Conservation (phyloP, 2,888 invertebrate genomes). For the Lordiphosa andalusiaca region DNA sequence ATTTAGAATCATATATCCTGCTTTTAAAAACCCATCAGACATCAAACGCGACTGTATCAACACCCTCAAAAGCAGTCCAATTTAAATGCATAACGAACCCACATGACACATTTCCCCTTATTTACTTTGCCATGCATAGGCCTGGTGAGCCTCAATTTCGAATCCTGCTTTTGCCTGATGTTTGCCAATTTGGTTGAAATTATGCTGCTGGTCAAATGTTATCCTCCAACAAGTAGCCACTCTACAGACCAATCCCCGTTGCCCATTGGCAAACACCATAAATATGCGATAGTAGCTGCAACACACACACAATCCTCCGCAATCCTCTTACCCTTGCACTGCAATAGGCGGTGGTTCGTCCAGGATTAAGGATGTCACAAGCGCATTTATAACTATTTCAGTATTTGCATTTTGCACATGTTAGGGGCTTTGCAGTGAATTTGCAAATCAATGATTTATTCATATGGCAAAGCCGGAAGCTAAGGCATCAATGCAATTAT, state of each 20-base stretch:
- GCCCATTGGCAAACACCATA: slow-evolving; percentile 22
- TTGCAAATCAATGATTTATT: slow-evolving; percentile 29
- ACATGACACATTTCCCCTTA: slow-evolving; percentile 9
- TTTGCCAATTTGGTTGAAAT: slow-evolving; percentile 27
- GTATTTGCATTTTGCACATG: slow-evolving; percentile 25
- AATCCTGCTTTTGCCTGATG: slow-evolving; percentile 5
- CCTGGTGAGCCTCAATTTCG: background rate
- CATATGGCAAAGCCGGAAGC: slow-evolving; percentile 12
- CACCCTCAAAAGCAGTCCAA: slow-evolving; percentile 1
- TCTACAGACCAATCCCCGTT: slow-evolving; percentile 4
- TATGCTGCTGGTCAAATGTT: slow-evolving; percentile 20
- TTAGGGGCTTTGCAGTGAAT: slow-evolving; percentile 6
- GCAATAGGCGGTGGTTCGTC: slow-evolving; percentile 4
- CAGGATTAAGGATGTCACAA: slow-evolving; percentile 23
- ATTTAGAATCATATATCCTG: too few relatives aligned
- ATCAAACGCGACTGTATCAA: background rate
- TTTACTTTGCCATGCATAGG: background rate
- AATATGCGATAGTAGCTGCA: slow-evolving; percentile 18
- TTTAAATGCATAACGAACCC: slow-evolving; percentile 8
- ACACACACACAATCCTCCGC: slow-evolving; percentile 9
- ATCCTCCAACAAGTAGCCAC: background rate
- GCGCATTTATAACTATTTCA: slow-evolving; percentile 23
- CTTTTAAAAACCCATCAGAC: too few relatives aligned
- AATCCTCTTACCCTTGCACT: slow-evolving; percentile 4
- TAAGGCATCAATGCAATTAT: background rate